Evolutionary conservation across 2,113 vertebrate species (phyloP).

Genomic region (Channa argus): DNA sequence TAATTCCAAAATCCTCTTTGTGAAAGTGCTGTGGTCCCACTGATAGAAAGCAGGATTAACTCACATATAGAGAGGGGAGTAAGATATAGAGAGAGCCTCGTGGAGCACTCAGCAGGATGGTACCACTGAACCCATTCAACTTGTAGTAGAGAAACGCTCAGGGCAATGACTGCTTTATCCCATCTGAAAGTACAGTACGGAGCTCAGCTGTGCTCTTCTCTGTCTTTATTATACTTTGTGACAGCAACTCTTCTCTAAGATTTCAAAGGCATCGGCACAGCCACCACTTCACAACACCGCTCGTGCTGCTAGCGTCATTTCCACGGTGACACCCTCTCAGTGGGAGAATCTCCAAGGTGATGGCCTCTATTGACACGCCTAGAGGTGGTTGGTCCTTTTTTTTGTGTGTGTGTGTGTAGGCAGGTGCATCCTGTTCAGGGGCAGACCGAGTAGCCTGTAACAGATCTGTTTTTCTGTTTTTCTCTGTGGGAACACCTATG

Average conservation of each 20-base stretch:
- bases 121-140: slow-evolving; percentile 51
- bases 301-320: slow-evolving; percentile 59
- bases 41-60: slow-evolving; percentile 71
- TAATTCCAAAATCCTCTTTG: slow-evolving; percentile 84
- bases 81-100: slow-evolving; percentile 42
- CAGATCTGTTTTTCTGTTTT: slow-evolving; percentile 8
- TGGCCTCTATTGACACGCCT: slow-evolving; percentile 73
- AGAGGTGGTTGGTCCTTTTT: slow-evolving; percentile 61
- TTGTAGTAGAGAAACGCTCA: slow-evolving; percentile 19
- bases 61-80: slow-evolving; percentile 17
- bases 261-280: slow-evolving; percentile 24
- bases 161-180: slow-evolving; percentile 48
- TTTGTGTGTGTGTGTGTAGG: slow-evolving; percentile 19
- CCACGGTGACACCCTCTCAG: slow-evolving; percentile 73
- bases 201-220: background rate
- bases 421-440: slow-evolving; percentile 71
- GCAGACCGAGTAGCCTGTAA: slow-evolving; percentile 45
- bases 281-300: slow-evolving; percentile 41
- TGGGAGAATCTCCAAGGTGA: slow-evolving; percentile 79
- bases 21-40: slow-evolving; percentile 58
- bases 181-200: background rate
- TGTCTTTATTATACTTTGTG: slow-evolving; percentile 16
- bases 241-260: slow-evolving; percentile 32
- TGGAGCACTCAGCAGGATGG: slow-evolving; percentile 63
- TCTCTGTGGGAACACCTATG: slow-evolving; percentile 37